Conservation (phyloP, 1,140 invertebrate genomes). For the Drosophila malerkotliana region DNA sequence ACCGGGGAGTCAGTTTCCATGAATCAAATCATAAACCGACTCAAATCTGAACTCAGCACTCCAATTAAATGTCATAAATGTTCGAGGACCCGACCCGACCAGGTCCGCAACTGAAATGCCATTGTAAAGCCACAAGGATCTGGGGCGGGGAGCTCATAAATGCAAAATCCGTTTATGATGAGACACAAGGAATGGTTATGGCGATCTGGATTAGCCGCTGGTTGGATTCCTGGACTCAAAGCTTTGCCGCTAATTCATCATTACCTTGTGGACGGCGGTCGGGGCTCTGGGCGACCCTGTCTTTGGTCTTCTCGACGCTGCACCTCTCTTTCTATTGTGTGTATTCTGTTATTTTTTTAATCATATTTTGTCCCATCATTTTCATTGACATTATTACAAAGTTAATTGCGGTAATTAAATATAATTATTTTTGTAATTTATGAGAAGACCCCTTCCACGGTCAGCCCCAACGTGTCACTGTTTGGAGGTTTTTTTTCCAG, state of each 20-base stretch:
- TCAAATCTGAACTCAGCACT: conserved; percentile 54
- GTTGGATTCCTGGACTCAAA: conserved; percentile 23
- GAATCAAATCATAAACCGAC: conserved; percentile 77
- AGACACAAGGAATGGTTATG: conserved; percentile 1
- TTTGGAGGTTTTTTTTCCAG: conserved; percentile 46
- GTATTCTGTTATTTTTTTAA: conserved; percentile 54
- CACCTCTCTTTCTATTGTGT: conserved; percentile 26
- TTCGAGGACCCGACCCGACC: neutral
- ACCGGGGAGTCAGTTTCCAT: conserved; percentile 50
- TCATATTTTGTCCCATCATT: conserved; percentile 79
- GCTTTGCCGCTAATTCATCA: conserved; percentile 57
- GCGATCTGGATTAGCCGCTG: conserved; percentile 40
- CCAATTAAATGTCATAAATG: conserved; percentile 80
- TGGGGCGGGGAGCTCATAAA: conserved; percentile 53
- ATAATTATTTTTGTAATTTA: conserved; percentile 80
- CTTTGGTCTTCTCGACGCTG: neutral
- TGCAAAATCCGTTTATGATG: conserved; percentile 73
- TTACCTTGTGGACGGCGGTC: conserved; percentile 48
- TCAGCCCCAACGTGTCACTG: conserved; percentile 36
- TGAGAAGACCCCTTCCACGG: conserved; percentile 76
- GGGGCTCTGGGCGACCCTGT: conserved; percentile 21
- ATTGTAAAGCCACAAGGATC: conserved; percentile 69
- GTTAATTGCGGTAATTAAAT: conserved; percentile 80
- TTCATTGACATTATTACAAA: conserved; percentile 82
- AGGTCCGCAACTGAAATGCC: conserved; percentile 24